Conservation (phyloP, 2,888 invertebrate species). For the Ectemnius continuus region DNA sequence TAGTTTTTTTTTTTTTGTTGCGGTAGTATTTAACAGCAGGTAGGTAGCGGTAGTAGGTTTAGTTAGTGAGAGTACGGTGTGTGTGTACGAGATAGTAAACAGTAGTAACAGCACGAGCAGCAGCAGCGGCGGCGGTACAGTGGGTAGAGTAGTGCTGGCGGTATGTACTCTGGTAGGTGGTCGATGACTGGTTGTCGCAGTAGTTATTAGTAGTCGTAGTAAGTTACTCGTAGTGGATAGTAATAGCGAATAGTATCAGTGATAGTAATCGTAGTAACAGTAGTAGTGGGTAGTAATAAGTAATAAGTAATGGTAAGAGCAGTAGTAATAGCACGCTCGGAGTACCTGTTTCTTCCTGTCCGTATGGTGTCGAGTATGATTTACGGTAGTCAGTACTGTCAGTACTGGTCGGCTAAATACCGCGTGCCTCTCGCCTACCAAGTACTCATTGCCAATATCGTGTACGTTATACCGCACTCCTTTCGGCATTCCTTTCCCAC, state of each 20-base stretch:
- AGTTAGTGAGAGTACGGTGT: slow-evolving; percentile 16
- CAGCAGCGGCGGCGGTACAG: slow-evolving; percentile 39
- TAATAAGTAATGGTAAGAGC: slow-evolving; percentile 8
- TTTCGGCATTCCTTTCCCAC: no score
- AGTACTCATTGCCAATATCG: no score
- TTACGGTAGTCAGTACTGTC: slow-evolving; percentile 4
- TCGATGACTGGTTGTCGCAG: slow-evolving; percentile 29
- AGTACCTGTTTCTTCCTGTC: background rate
- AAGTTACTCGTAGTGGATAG: slow-evolving; percentile 26
- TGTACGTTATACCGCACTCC: no score
- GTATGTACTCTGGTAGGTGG: slow-evolving; percentile 23
- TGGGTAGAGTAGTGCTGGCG: slow-evolving; percentile 18
- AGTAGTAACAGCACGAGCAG: slow-evolving; percentile 37
- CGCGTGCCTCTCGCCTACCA: background rate
- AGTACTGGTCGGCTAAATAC: background rate
- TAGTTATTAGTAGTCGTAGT: slow-evolving; percentile 29
- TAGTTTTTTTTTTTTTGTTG: no score
- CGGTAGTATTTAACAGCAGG: no score
- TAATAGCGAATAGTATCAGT: slow-evolving; percentile 29
- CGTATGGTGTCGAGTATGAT: no score
- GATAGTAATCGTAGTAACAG: slow-evolving; percentile 23
- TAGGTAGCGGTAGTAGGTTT: no score
- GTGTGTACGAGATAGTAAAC: slow-evolving; percentile 10
- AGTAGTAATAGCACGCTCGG: slow-evolving; percentile 3
- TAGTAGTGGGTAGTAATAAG: slow-evolving; percentile 16